Base-by-base conservation (phyloP, 2,888 invertebrate species). In the Heteromurus nitidus region DNA sequence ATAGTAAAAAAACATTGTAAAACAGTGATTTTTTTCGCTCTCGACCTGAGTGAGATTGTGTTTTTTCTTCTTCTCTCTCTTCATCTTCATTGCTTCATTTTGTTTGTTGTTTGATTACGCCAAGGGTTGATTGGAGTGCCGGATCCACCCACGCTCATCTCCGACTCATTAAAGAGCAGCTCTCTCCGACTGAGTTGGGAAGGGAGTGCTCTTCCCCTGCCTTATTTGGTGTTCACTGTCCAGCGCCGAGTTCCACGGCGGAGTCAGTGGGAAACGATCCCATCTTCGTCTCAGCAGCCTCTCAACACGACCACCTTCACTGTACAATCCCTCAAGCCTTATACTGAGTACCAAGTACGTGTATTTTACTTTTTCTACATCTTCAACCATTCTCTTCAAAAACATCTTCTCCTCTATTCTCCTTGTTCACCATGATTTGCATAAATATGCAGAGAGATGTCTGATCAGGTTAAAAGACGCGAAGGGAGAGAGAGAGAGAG, bases 321-420 rank as follows among this genome's bases (percentile, higher is more conserved):
- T 28, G 93, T 97, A 9, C 93, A 94, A 85, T 93, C 94, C 86
- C 91, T 97, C 65, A 93, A 94, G 86, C 96, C 97, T 0, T 97
- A 95, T 88, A 95, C 96, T 0, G 95, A 95, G 88, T 97, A 97
- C 89, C 92, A 94, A 91, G 97, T 97, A 90, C 20, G 26, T 47
- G 3, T 50, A 28, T 62, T n/a, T n/a, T n/a, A n/a, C n/a, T n/a
- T n/a, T n/a, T n/a, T n/a, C 58, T n/a, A 24, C 20, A 72, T 16
- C 58, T 31, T 20, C 9, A 30, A 18, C 18, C 55, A 22, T 73
- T 31, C n/a, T n/a, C n/a, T n/a, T n/a, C n/a, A n/a, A n/a, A n/a
- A n/a, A n/a, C n/a, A n/a, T n/a, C 13, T 36, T 36, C 13, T 9
- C 36, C 13, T 36, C 36, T 9, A 36, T 36, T 36, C 36, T 36